Base-by-base conservation (phyloP, 2,797 vertebrate genomes). In the Pipistrellus nathusii region DNA sequence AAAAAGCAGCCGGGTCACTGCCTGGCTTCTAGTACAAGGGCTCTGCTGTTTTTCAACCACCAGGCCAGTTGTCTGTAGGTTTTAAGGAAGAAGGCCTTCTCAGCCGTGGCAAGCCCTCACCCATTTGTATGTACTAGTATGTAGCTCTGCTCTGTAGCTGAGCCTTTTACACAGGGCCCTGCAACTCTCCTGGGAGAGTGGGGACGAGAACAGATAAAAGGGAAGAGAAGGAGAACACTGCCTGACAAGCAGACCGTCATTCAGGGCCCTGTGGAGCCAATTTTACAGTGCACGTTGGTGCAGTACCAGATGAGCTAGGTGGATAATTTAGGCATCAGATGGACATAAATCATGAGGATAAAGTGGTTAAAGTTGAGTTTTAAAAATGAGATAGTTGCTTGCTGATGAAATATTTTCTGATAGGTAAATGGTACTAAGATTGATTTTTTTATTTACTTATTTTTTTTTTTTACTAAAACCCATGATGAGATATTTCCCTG, bases 1-100 rank as follows among this genome's bases (percentile, higher is more conserved):
- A 62, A 92, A 95, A 88, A 73, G 51, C 64, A 96, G 73, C 86
- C n/a, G 85, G 68, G 59, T 57, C 17, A 4, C 75, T 83, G 59
- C 85, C 66, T 73, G 21, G 46, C 10, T 92, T 92, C 94, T 51
- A 64, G 35, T 71, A 73, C 23, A 57, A 48, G 4, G 75, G 90
- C 87, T 55, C 84, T 89, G 38, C 41, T 78, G 41, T 27, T 86
- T 94, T 92, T 81, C n/a, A 88, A 35, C 23, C 48, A 55, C 68
- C 20, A 92, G 21, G 7, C 25, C 69, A 55, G 9, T 73, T 51
- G 46, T 88, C 85, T 75, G 71, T 71, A 71, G 35, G 21, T 91
- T 92, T 44, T 78, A 18, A 21, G 68, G 77, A 87, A 62, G 85
- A 94, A 83, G 95, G 69, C 38, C n/a, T 85, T 35, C 44, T 55